phyloP scores from a whole-genome alignment of 2,113 vertebrate genomes.

The Tachycineta bicolor region DNA sequence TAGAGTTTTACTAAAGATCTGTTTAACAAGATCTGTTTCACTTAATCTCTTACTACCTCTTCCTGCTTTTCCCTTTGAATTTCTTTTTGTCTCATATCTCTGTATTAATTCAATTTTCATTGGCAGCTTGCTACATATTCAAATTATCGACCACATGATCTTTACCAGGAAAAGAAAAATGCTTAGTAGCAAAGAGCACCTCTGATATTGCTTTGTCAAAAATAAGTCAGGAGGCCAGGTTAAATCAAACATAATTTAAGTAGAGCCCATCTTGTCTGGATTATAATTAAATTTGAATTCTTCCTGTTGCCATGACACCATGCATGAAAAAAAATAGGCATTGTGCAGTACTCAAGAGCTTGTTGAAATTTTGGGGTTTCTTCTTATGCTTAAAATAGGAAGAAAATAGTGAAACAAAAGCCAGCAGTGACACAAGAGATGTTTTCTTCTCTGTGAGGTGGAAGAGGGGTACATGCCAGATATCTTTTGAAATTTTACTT shows the following conservation, averaged over 20 bases:
- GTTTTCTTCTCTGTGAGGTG: not conserved
- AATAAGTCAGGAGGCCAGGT: not conserved
- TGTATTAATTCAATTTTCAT: not conserved
- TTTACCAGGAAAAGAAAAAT: not conserved
- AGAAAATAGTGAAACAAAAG: constrained; percentile 9
- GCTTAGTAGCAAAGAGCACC: not conserved
- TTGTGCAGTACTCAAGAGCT: not conserved
- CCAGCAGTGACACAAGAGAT: not conserved
- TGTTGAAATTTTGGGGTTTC: not conserved
- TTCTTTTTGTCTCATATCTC: not conserved
- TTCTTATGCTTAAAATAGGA: constrained; percentile 14
- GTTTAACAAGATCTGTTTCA: not conserved
- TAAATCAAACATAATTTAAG: not conserved
- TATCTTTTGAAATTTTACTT: not conserved
- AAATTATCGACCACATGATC: not conserved
- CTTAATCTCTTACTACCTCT: not conserved
- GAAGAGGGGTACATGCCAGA: not conserved
- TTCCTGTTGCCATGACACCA: constrained; percentile 53
- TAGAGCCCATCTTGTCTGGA: not conserved
- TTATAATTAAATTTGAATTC: constrained; percentile 44
- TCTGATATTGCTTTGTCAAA: not conserved
- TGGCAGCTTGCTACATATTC: not conserved
- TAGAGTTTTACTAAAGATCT: not conserved
- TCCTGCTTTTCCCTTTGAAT: not conserved
- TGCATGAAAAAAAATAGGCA: constrained; percentile 1